Percentiles rank a stretch among this genome's conserved stretches.
These are phyloP conservation scores for Leptopterna dolabrata DNA, from an alignment of 2,888 invertebrate genomes.

Conservation along the genomic window DNA sequence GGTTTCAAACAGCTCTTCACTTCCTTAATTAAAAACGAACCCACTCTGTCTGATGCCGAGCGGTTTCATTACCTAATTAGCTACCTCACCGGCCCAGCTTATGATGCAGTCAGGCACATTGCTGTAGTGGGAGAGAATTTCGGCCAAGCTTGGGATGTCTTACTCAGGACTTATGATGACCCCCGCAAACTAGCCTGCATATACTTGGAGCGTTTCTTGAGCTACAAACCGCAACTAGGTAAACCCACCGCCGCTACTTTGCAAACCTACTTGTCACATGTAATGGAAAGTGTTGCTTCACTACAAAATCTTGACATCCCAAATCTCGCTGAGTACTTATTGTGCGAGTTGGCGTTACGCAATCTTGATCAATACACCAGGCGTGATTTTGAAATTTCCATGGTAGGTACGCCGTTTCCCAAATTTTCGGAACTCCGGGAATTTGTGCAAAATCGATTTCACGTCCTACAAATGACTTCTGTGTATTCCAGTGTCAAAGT, in stretches of 20 bases:
- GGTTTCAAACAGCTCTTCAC: neutral
- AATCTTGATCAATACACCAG: neutral
- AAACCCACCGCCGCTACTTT: neutral
- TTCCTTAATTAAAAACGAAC: constrained; percentile 11
- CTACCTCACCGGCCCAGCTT: neutral
- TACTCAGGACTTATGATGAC: neutral
- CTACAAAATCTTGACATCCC: neutral
- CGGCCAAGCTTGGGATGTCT: neutral
- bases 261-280: neutral
- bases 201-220: neutral
- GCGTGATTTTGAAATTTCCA: neutral
- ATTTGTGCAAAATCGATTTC: neutral
- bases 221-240: neutral
- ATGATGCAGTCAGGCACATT: constrained; percentile 13
- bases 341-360: neutral
- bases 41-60: neutral
- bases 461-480: neutral
- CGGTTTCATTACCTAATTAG: constrained; percentile 16
- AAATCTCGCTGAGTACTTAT: neutral
- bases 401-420: neutral
- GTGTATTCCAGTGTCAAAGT: neutral
- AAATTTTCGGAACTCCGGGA: neutral
- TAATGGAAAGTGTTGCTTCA: neutral
- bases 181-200: neutral
- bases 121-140: constrained; percentile 1